These are phyloP conservation scores for Micromussa lordhowensis DNA, from an alignment of 92 coral and sea anemone species.

Conservation along the genomic window DNA sequence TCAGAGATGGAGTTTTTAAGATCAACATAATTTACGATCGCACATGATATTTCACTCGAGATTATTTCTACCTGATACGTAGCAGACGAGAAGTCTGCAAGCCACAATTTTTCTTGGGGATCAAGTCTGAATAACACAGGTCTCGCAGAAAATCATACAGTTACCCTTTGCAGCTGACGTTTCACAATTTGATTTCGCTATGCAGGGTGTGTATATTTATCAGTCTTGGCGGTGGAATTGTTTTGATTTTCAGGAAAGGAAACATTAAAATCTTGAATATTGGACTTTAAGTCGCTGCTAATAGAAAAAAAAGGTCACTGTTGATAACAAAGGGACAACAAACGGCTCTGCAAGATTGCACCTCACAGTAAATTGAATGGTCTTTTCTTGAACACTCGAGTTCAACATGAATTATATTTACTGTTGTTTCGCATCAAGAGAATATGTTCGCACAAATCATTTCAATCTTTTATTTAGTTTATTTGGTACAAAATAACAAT, in stretches of 20 bases:
- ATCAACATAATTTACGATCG: constrained; percentile 22
- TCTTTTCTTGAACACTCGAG: no score
- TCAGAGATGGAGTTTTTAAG: neutral
- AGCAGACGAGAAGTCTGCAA: neutral
- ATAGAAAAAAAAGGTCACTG: neutral
- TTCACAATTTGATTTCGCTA: neutral
- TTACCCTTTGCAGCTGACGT: neutral
- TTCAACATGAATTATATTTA: no score
- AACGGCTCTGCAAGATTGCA: neutral
- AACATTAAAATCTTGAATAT: neutral
- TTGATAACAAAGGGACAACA: neutral
- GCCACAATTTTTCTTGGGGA: neutral
- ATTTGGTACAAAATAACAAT: no score
- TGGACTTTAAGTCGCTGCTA: neutral
- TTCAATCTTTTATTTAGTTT: no score
- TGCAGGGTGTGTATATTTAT: neutral
- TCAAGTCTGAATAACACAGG: neutral
- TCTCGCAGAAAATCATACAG: neutral
- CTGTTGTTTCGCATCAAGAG: no score
- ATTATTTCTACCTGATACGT: neutral
- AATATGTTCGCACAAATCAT: no score
- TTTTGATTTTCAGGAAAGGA: neutral
- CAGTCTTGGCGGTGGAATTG: neutral
- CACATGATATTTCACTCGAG: neutral
- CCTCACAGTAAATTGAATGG: neutral